Percentiles rank a stretch among this genome's conserved stretches.
Evolutionary conservation across 2,888 invertebrate species (phyloP).

Genomic region (Panorpa germanica): DNA sequence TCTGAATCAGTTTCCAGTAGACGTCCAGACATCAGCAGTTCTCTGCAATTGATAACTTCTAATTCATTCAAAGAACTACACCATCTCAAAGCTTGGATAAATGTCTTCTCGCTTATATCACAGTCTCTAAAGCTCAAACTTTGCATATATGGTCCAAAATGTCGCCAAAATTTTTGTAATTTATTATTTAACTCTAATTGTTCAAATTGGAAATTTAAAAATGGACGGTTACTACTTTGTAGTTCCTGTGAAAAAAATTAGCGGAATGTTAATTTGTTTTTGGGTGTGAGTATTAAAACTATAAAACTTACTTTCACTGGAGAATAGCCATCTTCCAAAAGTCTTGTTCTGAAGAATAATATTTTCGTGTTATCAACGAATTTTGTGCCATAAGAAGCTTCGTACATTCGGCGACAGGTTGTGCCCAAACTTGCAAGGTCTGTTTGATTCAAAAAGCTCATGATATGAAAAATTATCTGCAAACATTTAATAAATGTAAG

Average conservation of each 20-base stretch:
- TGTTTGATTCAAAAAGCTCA: conserved; percentile 39
- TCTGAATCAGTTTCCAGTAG: conserved; percentile 40
- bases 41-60: conserved; percentile 42
- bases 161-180: conserved; percentile 32
- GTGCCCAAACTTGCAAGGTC: conserved; percentile 45
- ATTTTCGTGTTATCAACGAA: conserved; percentile 33
- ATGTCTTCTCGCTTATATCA: conserved; percentile 41
- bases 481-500: conserved; percentile 16
- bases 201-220: conserved; percentile 30
- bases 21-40: conserved; percentile 54
- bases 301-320: no score
- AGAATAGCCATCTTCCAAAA: conserved; percentile 22
- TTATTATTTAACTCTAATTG: conserved; percentile 33
- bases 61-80: conserved; percentile 35
- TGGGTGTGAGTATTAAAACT: no score
- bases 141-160: conserved; percentile 33
- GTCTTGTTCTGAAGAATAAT: conserved; percentile 27
- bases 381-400: conserved; percentile 39
- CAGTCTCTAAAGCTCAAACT: conserved; percentile 35
- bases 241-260: conserved; percentile 25
- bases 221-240: conserved; percentile 24
- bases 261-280: no score
- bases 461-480: conserved; percentile 42
- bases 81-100: conserved; percentile 34
- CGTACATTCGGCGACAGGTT: conserved; percentile 45